phyloP scores from a whole-genome alignment of 2,797 vertebrate genomes.

The Hydrophis major region DNA sequence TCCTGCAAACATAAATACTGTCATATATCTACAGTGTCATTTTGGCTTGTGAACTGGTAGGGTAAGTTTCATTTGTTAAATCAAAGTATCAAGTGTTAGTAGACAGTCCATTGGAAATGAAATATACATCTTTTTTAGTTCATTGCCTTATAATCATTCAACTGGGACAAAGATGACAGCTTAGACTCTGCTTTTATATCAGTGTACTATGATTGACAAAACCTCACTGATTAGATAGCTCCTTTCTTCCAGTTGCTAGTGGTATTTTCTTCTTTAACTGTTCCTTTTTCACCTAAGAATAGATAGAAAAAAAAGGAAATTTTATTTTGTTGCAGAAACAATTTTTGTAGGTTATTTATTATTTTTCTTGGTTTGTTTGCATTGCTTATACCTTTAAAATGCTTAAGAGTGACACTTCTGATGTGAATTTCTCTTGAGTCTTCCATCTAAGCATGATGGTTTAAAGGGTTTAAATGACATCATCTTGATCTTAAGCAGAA shows the following conservation, averaged over 20 bases:
- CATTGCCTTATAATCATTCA: constrained; percentile 53
- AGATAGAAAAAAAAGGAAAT: not conserved
- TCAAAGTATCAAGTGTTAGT: constrained; percentile 53
- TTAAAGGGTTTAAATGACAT: constrained; percentile 36
- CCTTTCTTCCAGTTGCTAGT: constrained; percentile 40
- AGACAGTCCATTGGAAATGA: constrained; percentile 72
- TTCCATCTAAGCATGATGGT: constrained; percentile 15
- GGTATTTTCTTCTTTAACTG: not conserved
- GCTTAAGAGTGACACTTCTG: constrained; percentile 28
- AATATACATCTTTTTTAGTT: constrained; percentile 71
- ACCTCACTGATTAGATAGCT: constrained; percentile 56
- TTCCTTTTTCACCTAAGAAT: constrained; percentile 11
- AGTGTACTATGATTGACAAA: constrained; percentile 43
- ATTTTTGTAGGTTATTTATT: constrained; percentile 4
- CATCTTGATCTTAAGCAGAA: constrained; percentile 36
- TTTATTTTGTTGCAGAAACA: constrained; percentile 17
- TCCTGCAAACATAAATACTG: constrained; percentile 77
- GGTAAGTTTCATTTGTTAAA: constrained; percentile 68
- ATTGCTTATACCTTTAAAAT: constrained; percentile 25
- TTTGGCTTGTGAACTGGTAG: constrained; percentile 61
- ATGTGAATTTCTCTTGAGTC: constrained; percentile 44
- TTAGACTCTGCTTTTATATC: constrained; percentile 60
- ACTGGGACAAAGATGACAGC: constrained; percentile 56
- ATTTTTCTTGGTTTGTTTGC: constrained; percentile 18
- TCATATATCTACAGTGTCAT: constrained; percentile 66